Percentiles rank a stretch among this genome's conserved stretches.
Evolutionary conservation across 1,140 invertebrate genomes (phyloP).

Genomic region (Andricus grossulariae): DNA sequence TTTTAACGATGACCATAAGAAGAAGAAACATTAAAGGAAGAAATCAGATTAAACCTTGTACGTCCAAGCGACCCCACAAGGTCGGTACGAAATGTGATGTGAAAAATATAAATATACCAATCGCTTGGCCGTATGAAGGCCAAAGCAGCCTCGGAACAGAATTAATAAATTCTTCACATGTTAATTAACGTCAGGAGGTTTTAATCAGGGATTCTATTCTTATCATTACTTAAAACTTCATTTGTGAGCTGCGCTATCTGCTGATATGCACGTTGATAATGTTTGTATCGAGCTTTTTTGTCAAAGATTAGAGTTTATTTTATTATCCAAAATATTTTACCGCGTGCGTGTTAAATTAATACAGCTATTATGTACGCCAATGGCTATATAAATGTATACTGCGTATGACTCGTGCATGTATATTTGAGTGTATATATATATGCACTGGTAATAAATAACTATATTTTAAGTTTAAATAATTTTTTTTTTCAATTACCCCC

Average conservation of each 20-base stretch:
- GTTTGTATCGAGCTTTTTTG: constrained; percentile 54
- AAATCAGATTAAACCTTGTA: neutral
- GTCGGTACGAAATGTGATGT: too few species aligned
- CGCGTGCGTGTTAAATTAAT: constrained; percentile 36
- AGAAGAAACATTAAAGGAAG: neutral
- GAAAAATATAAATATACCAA: too few species aligned
- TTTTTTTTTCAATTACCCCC: constrained; percentile 27
- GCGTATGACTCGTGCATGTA: constrained; percentile 47
- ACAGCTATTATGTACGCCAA: constrained; percentile 44
- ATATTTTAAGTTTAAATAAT: constrained; percentile 23
- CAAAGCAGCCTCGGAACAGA: too few species aligned
- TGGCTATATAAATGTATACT: constrained; percentile 49
- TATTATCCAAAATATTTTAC: constrained; percentile 62
- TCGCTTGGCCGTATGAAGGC: too few species aligned
- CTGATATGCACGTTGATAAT: constrained; percentile 12
- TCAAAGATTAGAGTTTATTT: constrained; percentile 71
- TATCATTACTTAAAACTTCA: constrained; percentile 30
- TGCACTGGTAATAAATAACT: constrained; percentile 40
- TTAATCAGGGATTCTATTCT: constrained; percentile 45
- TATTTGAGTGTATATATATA: constrained; percentile 53
- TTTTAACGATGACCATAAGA: constrained; percentile 32
- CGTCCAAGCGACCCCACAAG: too few species aligned
- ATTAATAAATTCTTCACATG: neutral
- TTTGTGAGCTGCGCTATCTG: neutral
- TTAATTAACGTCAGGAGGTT: constrained; percentile 12